phyloP scores from a whole-genome alignment of 2,888 invertebrate species.

The Germaria angustata region DNA sequence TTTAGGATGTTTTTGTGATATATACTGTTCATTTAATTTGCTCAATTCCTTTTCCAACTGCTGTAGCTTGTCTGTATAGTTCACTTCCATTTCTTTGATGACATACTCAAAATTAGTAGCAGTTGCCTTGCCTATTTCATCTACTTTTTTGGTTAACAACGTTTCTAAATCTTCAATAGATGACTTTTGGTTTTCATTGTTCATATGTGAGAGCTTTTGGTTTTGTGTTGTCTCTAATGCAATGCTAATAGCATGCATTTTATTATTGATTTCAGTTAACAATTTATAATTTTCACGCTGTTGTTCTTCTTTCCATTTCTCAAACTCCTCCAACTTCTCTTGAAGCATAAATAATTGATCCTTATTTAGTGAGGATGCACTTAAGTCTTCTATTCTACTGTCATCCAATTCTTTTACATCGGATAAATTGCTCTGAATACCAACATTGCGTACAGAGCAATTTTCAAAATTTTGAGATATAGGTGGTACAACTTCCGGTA shows the following conservation, averaged over 20 bases:
- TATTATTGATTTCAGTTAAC: conserved; percentile 72
- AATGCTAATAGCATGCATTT: conserved; percentile 69
- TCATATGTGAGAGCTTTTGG: not conserved
- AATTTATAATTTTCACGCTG: conserved; percentile 72
- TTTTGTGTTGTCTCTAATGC: conserved; percentile 68
- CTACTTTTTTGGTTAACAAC: conserved; percentile 72
- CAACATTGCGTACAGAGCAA: conserved; percentile 67
- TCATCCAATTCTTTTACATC: conserved; percentile 74
- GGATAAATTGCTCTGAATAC: conserved; percentile 72
- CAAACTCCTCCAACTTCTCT: conserved; percentile 71
- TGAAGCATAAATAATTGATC: conserved; percentile 71
- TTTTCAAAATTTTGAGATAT: conserved; percentile 30
- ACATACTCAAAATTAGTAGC: conserved; percentile 73
- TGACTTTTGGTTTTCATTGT: conserved; percentile 50
- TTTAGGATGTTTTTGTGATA: not conserved
- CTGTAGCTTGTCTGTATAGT: conserved; percentile 74
- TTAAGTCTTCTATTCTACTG: conserved; percentile 14
- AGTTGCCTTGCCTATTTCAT: conserved; percentile 73
- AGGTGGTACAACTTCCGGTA: conserved; percentile 19
- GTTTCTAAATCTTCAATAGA: conserved; percentile 73
- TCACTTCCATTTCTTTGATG: conserved; percentile 72
- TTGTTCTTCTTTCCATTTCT: conserved; percentile 72
- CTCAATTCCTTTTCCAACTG: conserved; percentile 72
- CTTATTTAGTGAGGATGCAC: conserved; percentile 53
- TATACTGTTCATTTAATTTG: conserved; percentile 8